Evolutionary conservation across 2,113 vertebrate species (phyloP), one percentile per base, ranked within the genome.

Genomic region (Lethenteron reissneri): DNA sequence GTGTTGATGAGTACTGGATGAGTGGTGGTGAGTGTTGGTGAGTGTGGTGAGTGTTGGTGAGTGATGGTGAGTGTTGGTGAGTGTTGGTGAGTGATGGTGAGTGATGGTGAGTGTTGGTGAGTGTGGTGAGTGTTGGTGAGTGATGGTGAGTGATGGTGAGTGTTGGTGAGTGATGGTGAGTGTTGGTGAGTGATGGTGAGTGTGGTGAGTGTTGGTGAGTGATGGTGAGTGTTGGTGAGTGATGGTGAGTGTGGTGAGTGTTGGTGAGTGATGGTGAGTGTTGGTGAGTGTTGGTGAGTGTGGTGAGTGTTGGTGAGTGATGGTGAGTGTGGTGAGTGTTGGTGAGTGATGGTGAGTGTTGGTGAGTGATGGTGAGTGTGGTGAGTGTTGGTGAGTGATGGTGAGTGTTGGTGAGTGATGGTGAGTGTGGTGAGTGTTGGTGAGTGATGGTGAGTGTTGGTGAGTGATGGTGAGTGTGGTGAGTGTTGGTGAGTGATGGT

Each of bases 91-190:
- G 13, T 25, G 15, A 19, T 3, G 12, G 7, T 71, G 11, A 56
- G 12, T 58, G 8, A 71, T 70, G 70, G 70, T 56, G 74, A 77
- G 41, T 77, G 41, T 6, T 21, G 21, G 21, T 21, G 21, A 25
- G 21, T 25, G 41, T 41, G 21, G 21, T 21, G 21, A 21, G 21
- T 21, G 21, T 21, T 21, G 21, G 21, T 21, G 21, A 21, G 21
- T 21, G 21, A 2, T 41, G 41, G 41, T 41, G 41, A 19, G 17
- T 19, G 5, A n/a, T 5, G 21, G 21, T 21, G 21, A 21, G 21
- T 21, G 21, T 21, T 21, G 21, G 21, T 21, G 21, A 21, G 21
- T 21, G 21, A 2, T 41, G 41, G 41, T 41, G 41, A 41, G 41
- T 41, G 41, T 1, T 41, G 41, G 41, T 41, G 41, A 41, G 41